A percentile compares a stretch with the other conserved stretches of the same genome.
Conservation (phyloP, 2,797 vertebrate genomes). For the Galagoides demidoff region DNA sequence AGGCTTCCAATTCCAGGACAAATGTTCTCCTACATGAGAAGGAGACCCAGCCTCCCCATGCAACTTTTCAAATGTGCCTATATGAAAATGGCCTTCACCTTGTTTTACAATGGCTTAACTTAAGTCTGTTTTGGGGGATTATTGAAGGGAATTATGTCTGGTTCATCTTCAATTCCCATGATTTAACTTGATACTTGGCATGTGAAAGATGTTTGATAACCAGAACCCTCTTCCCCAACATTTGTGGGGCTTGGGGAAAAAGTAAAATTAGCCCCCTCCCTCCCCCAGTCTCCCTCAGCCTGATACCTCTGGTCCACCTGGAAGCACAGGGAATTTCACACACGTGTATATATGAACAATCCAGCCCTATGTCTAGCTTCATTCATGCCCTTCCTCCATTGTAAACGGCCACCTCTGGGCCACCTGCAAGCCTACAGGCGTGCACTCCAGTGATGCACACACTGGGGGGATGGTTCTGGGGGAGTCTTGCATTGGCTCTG, state of each 20-base stretch:
- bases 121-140: not conserved
- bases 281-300: not conserved
- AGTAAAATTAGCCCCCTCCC: not conserved
- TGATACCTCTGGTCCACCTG: not conserved
- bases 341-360: not conserved
- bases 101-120: not conserved
- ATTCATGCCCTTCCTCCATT: not conserved
- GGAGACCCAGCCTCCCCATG: not conserved
- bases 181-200: not conserved
- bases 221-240: not conserved
- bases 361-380: not conserved
- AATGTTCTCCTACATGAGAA: not conserved
- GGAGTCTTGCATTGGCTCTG: not conserved
- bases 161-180: constrained; percentile 14
- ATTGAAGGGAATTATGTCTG: not conserved
- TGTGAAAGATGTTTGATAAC: not conserved
- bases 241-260: not conserved
- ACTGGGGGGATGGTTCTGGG: not conserved
- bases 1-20: not conserved
- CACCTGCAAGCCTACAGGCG: not conserved
- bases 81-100: not conserved
- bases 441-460: not conserved
- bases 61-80: not conserved
- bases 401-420: not conserved
- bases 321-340: not conserved